Base-by-base conservation (phyloP, 2,888 invertebrate genomes). In the Oligia strigilis region DNA sequence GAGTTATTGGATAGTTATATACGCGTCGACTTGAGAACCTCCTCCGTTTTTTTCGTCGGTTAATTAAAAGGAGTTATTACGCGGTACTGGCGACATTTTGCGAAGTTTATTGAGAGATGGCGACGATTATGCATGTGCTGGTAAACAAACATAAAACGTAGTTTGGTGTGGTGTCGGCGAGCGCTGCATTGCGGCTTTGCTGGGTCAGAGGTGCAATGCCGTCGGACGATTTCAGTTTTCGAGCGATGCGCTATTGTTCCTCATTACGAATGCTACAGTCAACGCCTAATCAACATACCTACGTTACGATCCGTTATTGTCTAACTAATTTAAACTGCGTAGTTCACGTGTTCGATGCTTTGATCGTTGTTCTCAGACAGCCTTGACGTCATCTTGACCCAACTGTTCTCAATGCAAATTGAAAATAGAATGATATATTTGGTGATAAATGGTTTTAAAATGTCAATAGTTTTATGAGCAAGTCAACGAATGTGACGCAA, bases 151-250 rank as follows among this genome's bases (percentile, higher is more conserved):
- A 88, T 89, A 88, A 87, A 91, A 80, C 89, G 89, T 86, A 88
- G 91, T 90, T 90, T 91, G 93, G 94, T 92, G 94, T 95, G 94
- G 95, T 95, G 95, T 94, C 90, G 91, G 92, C 91, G 86, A 90
- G 91, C 90, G 92, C 94, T 95, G 96, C 96, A 96, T 92, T 96
- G 96, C 96, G 95, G 94, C 87, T 92, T 89, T 91, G 91, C 87
- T 90, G 92, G 94, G 93, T 94, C 93, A 92, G 91, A 93, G 94
- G 94, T 95, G 94, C 95, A 95, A 91, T 95, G 95, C 92, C 91
- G 93, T 93, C 81, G 89, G 88, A 89, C 93, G 90, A 91, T 91
- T 92, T 92, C 88, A 92, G 87, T 91, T 91, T 29, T 86, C 83
- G 49, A 83, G 72, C 92, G 91, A 93, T 91, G 91, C 87, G 86